Evolutionary conservation across 1,140 invertebrate genomes (phyloP).

Genomic region (Drosophila ercepeae): DNA sequence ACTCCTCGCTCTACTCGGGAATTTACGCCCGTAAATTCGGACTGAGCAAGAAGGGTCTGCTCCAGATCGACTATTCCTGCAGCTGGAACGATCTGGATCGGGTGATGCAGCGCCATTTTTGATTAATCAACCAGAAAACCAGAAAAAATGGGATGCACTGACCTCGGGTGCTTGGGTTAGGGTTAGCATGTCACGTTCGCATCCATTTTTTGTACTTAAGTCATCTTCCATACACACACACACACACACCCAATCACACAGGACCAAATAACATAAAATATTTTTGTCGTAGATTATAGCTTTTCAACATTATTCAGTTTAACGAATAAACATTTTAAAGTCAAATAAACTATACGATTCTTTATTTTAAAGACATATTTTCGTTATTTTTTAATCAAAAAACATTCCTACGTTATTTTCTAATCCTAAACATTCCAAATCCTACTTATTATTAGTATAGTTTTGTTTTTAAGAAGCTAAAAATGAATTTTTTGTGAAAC

Average conservation of each 20-base stretch:
- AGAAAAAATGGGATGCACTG: not conserved
- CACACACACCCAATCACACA: constrained; percentile 10
- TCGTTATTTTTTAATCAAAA: no score
- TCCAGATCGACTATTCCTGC: constrained; percentile 88
- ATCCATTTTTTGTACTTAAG: constrained; percentile 38
- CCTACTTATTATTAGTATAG: no score
- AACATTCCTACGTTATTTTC: no score
- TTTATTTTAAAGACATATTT: no score
- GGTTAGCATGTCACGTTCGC: constrained; percentile 44
- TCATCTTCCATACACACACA: constrained; percentile 28
- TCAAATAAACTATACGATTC: no score
- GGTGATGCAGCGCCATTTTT: constrained; percentile 84
- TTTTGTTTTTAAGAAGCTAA: no score
- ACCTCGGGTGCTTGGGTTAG: constrained; percentile 60
- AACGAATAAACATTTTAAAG: constrained; percentile 36
- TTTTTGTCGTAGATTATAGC: constrained; percentile 44
- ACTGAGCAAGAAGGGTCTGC: constrained; percentile 87
- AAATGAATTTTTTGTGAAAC: no score
- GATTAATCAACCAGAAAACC: constrained; percentile 2
- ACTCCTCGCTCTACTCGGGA: constrained; percentile 78
- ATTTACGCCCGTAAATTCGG: constrained; percentile 84
- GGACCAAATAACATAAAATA: constrained; percentile 45
- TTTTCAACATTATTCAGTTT: constrained; percentile 13
- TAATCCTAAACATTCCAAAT: no score
- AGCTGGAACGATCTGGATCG: constrained; percentile 87